Base-by-base conservation (phyloP, 2,888 invertebrate genomes). In the Phengaris arion region DNA sequence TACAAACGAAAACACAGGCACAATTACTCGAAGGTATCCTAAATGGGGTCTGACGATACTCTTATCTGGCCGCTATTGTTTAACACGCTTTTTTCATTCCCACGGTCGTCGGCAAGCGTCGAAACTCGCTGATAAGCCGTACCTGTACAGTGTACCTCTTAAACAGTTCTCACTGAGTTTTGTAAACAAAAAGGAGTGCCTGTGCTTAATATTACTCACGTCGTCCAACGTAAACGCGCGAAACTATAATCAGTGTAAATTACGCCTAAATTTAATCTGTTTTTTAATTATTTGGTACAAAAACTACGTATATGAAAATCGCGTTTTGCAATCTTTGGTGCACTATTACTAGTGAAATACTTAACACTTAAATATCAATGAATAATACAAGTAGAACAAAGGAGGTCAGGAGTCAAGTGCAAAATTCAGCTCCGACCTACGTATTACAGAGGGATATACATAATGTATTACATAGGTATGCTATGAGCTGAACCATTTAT, bases 81-180 rank as follows among this genome's bases (percentile, higher is more conserved):
- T 92, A 91, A 93, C 91, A 87, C 87, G 89, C 86, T 88, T 90
- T 89, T 89, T 91, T 92, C 85, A 89, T 92, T 93, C 93, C 93
- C 93, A 93, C 93, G 93, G 87, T 89, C 87, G 87, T 79, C 81
- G 85, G 83, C 80, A 81, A 83, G 82, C 85, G 84, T 79, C 81
- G 80, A 78, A 75, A 76, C 81, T 83, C 79, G 81, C 87, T 91
- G 93, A 93, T 93, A 93, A 92, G 86, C 85, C 85, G 80, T 79
- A 79, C 80, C 78, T 79, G 80, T 35, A 35, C 35, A 35, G 35
- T 35, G 35, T 78, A 77, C 79, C 79, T 79, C 81, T 81, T 79
- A 77, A 81, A 79, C 78, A 80, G 80, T 80, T 81, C 79, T 79
- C 75, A 79, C 77, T 80, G 80, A 75, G 74, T 77, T 74, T 75